phyloP scores from a whole-genome alignment of 2,113 vertebrate species.

The Formicarius rufipectus region DNA sequence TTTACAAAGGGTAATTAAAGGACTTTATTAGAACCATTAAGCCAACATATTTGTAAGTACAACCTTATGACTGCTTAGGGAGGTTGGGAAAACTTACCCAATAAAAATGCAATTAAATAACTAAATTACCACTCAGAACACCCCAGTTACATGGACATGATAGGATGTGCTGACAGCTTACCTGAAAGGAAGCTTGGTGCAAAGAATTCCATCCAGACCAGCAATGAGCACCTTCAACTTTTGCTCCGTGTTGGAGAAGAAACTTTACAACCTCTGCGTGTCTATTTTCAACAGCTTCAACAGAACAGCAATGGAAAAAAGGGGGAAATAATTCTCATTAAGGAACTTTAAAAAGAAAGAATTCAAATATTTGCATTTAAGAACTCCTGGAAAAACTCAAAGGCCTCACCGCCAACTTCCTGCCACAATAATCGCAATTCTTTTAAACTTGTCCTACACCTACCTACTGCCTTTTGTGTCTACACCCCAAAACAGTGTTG shows the following conservation, averaged over 20 bases:
- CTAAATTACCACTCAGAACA: constrained; percentile 14
- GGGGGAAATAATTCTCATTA: neutral
- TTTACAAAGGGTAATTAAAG: neutral
- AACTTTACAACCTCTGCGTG: constrained; percentile 76
- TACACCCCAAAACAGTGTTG: neutral
- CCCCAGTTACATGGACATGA: constrained; percentile 31
- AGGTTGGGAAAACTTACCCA: neutral
- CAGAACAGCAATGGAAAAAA: neutral
- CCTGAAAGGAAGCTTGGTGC: constrained; percentile 89
- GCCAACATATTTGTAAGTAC: neutral
- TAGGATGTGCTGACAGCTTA: constrained; percentile 57
- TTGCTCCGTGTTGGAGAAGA: constrained; percentile 80
- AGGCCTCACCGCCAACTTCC: neutral
- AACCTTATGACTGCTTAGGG: neutral
- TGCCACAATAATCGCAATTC: neutral
- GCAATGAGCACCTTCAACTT: constrained; percentile 83
- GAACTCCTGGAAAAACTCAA: neutral
- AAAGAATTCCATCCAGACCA: constrained; percentile 91
- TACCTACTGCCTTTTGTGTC: neutral
- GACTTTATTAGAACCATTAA: neutral
- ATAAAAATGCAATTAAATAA: neutral
- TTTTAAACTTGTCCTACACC: neutral
- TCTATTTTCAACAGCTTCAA: constrained; percentile 80
- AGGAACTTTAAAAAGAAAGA: neutral
- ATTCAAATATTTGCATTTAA: neutral